Conservation (phyloP, 2,888 invertebrate species). For the Chrysotoxum bicinctum region DNA sequence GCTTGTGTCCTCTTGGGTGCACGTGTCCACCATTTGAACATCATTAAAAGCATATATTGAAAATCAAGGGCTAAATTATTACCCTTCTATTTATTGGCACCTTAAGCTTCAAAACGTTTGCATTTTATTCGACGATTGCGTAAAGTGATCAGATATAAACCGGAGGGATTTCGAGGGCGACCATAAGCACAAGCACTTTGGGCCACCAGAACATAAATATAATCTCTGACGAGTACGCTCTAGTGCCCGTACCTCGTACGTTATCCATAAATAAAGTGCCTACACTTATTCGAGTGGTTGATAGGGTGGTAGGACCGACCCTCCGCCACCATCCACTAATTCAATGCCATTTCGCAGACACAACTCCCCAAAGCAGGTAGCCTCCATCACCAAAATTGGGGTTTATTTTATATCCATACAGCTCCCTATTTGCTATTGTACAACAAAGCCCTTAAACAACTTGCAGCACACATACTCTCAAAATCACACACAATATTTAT, state of each 20-base stretch:
- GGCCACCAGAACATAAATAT: constrained; percentile 57
- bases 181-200: background rate
- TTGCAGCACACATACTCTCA: constrained; percentile 32
- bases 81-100: background rate
- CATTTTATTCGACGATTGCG: background rate
- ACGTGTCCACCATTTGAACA: too few relatives aligned
- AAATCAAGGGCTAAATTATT: background rate
- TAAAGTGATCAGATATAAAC: background rate
- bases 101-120: background rate
- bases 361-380: constrained; percentile 34
- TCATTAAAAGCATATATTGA: too few relatives aligned
- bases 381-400: constrained; percentile 14
- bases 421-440: constrained; percentile 7
- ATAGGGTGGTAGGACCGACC: background rate
- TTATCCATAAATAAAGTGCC: constrained; percentile 60
- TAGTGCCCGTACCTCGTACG: constrained; percentile 42
- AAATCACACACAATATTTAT: constrained; percentile 71
- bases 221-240: constrained; percentile 51
- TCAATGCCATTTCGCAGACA: constrained; percentile 41
- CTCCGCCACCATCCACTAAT: constrained; percentile 21
- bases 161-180: background rate
- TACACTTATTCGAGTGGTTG: constrained; percentile 42
- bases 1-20: too few relatives aligned
- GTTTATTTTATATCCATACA: constrained; percentile 21
- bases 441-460: constrained; percentile 54